Conservation (phyloP, 2,113 vertebrate genomes). For the Rattus rattus region DNA sequence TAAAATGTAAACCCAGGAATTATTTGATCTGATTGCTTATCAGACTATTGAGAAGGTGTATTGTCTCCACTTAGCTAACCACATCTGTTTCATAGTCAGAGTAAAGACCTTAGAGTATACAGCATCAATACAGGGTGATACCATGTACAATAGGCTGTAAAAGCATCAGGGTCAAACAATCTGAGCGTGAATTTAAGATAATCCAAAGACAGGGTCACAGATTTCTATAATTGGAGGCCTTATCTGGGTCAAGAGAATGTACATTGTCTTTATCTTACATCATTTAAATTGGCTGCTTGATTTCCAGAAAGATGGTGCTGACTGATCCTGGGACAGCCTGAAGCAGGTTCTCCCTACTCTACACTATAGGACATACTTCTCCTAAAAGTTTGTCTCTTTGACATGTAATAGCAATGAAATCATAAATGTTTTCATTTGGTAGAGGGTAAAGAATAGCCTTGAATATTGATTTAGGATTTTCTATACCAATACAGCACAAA, state of each 20-base stretch:
- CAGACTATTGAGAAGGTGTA: not conserved
- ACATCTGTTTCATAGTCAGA: not conserved
- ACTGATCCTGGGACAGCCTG: not conserved
- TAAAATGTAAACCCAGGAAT: not conserved
- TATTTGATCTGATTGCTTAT: not conserved
- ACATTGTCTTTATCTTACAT: not conserved
- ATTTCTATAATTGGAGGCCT: constrained; percentile 1
- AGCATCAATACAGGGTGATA: not conserved
- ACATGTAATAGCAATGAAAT: not conserved
- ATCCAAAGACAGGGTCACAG: not conserved
- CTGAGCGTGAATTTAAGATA: not conserved
- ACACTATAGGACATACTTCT: not conserved
- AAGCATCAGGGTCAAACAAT: not conserved
- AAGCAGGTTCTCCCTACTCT: not conserved
- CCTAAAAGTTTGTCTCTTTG: constrained; percentile 29
- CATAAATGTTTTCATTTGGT: not conserved
- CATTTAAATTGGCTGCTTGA: not conserved
- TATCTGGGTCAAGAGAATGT: constrained; percentile 33
- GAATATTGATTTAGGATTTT: not conserved
- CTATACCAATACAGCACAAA: not conserved
- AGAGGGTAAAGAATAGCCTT: not conserved
- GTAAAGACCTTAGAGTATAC: not conserved
- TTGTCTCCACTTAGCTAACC: not conserved
- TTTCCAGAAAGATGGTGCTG: constrained; percentile 23
- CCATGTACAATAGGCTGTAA: not conserved